Base-by-base conservation (phyloP, 2,797 vertebrate genomes). In the Sebastes goodei region DNA sequence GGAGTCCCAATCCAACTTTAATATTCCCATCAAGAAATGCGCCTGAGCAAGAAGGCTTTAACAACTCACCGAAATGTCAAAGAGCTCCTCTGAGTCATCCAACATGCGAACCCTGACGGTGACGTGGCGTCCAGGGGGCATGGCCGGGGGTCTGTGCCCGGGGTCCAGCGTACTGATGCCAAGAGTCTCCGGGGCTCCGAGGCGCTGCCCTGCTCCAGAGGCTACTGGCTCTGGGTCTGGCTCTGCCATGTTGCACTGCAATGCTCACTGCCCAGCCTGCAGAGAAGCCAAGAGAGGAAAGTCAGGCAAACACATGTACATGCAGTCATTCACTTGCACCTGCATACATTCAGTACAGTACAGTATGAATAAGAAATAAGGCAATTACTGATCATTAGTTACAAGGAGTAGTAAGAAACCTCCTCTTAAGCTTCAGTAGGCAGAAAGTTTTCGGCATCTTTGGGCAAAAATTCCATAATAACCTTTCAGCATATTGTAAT, bases 121-220 rank as follows among this genome's bases (percentile, higher is more conserved):
- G 88, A 97, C 73, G 2, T 96, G 96, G 33, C 98, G 97, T 73
- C 99, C 99, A 0, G 98, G 93, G 77, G 98, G 97, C 79, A 97
- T 97, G 33, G 92, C 70, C 1, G 97, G 97, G 1, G 95, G 96
- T 86, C 96, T 97, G 93, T 96, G 97, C 49, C 97, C 97, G 0
- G 97, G 97, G 92, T 98, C 99, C 95, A 99, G 92, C 7, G 99
- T 99, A 89, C 99, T 99, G 96, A 99, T 97, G 86, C 98, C 98
- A 89, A 97, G 95, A 67, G 97, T 98, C 88, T 99, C 98, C 0
- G 96, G 97, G 86, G 97, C 97, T 79, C 98, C 98, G 60, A 99
- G 94, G 53, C 98, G 96, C 71, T 97, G 97, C 72, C 97, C 98
- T 27, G 97, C 97, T 71, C 96, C 97, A 30, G 87, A 92, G 60